phyloP scores from a whole-genome alignment of 2,113 vertebrate species.

The Indicator maculatus region DNA sequence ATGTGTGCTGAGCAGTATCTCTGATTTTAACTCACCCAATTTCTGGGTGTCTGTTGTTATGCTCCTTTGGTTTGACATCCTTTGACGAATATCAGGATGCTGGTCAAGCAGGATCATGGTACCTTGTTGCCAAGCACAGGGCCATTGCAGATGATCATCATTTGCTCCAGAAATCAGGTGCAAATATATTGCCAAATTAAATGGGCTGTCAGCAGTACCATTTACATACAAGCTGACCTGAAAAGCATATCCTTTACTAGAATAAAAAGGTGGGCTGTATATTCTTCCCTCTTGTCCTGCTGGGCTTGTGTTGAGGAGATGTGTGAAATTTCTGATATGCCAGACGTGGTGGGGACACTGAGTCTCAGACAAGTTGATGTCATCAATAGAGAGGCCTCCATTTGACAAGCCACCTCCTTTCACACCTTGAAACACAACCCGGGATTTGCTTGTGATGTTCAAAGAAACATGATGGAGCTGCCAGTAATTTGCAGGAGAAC shows the following conservation, averaged over 20 bases:
- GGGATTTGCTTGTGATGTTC: conserved; percentile 80
- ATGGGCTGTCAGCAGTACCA: background rate
- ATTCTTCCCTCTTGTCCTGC: conserved; percentile 19
- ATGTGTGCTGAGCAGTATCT: background rate
- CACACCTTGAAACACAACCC: conserved; percentile 85
- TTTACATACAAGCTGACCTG: conserved; percentile 80
- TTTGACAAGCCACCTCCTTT: conserved; percentile 57
- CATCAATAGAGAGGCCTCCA: conserved; percentile 90
- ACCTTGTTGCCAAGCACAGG: conserved; percentile 87
- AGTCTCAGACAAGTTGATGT: conserved; percentile 93
- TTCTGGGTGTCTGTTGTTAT: conserved; percentile 82
- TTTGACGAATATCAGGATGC: conserved; percentile 84
- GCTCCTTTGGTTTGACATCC: conserved; percentile 86
- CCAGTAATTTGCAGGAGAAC: conserved; percentile 79
- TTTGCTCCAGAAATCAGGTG: conserved; percentile 85
- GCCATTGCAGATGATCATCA: conserved; percentile 84
- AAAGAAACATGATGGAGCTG: conserved; percentile 86
- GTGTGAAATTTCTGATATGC: conserved; percentile 85
- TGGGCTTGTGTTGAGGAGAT: conserved; percentile 71
- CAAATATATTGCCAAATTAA: conserved; percentile 78
- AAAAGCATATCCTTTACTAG: conserved; percentile 87
- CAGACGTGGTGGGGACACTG: conserved; percentile 88
- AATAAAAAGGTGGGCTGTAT: conserved; percentile 86
- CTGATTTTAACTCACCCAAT: conserved; percentile 71
- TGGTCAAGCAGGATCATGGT: conserved; percentile 87